These are phyloP conservation scores for Oithona nana DNA, from an alignment of 2,888 invertebrate species.

Conservation along the genomic window DNA sequence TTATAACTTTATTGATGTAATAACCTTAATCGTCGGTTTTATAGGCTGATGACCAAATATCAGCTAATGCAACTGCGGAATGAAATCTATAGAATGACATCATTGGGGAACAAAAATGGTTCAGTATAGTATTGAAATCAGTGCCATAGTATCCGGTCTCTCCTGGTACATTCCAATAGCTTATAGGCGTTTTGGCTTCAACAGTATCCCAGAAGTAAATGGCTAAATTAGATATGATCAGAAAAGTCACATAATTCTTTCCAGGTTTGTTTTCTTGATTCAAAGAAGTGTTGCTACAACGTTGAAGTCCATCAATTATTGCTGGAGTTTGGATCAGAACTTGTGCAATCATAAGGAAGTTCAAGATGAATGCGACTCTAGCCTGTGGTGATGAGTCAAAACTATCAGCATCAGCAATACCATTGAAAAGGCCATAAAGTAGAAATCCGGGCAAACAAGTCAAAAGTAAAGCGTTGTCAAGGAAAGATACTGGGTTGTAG, in stretches of 20 bases:
- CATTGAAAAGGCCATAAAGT: conserved; percentile 45
- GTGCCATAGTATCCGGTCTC: conserved; percentile 48
- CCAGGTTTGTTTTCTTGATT: conserved; percentile 28
- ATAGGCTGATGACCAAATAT: conserved; percentile 12
- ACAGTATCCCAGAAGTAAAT: conserved; percentile 58
- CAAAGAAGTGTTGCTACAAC: neutral
- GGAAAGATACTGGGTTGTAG: conserved; percentile 39
- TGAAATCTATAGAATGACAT: conserved; percentile 64
- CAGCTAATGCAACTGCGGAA: conserved; percentile 8
- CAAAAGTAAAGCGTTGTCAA: conserved; percentile 49
- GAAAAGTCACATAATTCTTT: conserved; percentile 51
- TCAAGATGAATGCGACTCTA: neutral
- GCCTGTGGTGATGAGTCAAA: neutral
- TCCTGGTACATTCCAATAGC: conserved; percentile 33
- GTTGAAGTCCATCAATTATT: conserved; percentile 5
- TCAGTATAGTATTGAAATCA: conserved; percentile 48
- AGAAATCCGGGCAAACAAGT: conserved; percentile 54
- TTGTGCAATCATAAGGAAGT: too few relatives aligned
- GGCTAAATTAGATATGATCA: conserved; percentile 52
- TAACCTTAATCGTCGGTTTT: too few relatives aligned
- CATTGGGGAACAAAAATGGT: conserved; percentile 52
- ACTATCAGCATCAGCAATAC: conserved; percentile 39
- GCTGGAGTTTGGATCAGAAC: conserved; percentile 8
- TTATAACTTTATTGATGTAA: too few relatives aligned
- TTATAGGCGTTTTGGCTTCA: conserved; percentile 40